Percentiles rank a stretch among this genome's conserved stretches.
Evolutionary conservation across 1,140 invertebrate genomes (phyloP).

Genomic region (Tigriopus japonicus): DNA sequence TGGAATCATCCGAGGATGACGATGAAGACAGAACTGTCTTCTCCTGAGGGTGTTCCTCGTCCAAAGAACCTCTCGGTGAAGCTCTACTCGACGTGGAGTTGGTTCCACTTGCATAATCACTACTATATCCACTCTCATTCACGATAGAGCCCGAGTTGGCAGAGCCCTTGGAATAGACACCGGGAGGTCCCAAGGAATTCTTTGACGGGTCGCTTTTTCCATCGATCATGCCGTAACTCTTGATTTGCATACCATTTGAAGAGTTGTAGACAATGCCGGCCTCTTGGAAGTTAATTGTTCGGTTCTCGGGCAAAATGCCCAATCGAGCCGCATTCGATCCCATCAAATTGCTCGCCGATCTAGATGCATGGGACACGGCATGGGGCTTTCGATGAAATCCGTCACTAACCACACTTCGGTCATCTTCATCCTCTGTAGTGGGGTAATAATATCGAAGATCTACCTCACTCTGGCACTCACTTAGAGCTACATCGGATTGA

Average conservation of each 20-base stretch:
- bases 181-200: background rate
- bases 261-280: background rate
- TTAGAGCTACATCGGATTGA: background rate
- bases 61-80: background rate
- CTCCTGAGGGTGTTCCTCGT: background rate
- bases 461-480: background rate
- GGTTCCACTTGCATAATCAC: background rate
- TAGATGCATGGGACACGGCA: background rate
- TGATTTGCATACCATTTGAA: background rate
- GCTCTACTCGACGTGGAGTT: background rate
- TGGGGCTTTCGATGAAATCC: background rate
- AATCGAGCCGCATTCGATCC: background rate
- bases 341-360: background rate
- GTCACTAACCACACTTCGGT: background rate
- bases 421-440: background rate
- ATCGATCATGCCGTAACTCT: constrained; percentile 9
- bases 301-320: constrained; percentile 7
- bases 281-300: background rate
- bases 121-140: background rate
- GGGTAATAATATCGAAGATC: background rate
- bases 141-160: background rate
- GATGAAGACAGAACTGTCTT: background rate
- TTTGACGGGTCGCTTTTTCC: background rate
- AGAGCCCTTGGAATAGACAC: background rate
- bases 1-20: background rate